Conservation (phyloP, 2,888 invertebrate species). For the Diarsia brunnea region DNA sequence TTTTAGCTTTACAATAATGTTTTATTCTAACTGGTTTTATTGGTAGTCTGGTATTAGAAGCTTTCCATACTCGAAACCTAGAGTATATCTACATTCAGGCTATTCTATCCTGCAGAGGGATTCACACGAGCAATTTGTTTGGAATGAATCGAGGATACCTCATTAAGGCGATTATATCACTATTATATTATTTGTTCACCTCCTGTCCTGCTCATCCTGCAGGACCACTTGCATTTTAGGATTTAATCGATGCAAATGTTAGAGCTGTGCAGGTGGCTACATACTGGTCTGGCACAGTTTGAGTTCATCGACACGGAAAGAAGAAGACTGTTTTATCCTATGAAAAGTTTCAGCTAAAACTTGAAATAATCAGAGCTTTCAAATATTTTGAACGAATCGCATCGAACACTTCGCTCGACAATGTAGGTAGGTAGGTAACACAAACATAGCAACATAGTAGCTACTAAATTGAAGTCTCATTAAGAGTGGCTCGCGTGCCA, state of each 20-base stretch:
- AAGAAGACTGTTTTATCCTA: neutral
- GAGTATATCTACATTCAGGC: neutral
- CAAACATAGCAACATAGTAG: conserved; percentile 36
- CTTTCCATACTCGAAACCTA: neutral
- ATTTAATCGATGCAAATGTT: no score
- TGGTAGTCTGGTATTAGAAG: neutral
- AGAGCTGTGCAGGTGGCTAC: no score
- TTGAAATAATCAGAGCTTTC: neutral
- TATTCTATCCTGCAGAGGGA: neutral
- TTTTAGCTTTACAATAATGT: neutral
- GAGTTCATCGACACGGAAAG: no score
- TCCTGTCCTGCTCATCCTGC: no score
- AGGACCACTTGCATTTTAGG: no score
- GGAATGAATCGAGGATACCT: no score
- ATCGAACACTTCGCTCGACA: neutral
- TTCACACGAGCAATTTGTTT: no score
- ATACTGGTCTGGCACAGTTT: no score
- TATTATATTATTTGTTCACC: no score
- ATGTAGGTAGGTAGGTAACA: conserved; percentile 22
- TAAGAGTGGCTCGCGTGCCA: conserved; percentile 61
- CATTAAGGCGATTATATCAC: no score
- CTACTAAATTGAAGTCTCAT: conserved; percentile 54
- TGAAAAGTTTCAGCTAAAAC: neutral
- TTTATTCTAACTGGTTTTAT: neutral
- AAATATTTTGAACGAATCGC: neutral